phyloP scores from a whole-genome alignment of 2,888 invertebrate genomes.

The Dolichomitus sp. region DNA sequence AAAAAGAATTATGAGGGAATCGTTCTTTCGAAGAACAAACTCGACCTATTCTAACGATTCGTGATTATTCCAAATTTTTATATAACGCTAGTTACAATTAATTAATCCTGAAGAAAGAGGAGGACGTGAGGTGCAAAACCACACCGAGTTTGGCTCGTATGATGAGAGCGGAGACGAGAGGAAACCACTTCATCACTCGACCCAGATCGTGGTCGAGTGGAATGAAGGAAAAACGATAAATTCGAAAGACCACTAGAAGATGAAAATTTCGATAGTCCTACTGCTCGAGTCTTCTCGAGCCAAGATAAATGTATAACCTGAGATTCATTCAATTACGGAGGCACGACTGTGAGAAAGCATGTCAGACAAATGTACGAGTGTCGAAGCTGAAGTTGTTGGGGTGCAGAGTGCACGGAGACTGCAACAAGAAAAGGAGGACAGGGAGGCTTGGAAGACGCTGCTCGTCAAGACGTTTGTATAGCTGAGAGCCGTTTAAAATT shows the following conservation, averaged over 20 bases:
- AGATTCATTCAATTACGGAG: conserved; percentile 7
- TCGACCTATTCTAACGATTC: background rate
- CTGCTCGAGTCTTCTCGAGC: conserved; percentile 5
- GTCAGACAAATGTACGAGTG: conserved; percentile 11
- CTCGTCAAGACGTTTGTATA: conserved; percentile 10
- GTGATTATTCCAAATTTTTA: background rate
- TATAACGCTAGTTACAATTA: conserved; percentile 1
- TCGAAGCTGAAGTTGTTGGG: background rate
- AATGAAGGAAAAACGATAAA: background rate
- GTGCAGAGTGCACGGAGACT: conserved; percentile 24
- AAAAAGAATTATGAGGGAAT: background rate
- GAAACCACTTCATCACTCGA: conserved; percentile 9
- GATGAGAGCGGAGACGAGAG: background rate
- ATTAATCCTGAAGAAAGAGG: background rate
- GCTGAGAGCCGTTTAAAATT: conserved; percentile 21
- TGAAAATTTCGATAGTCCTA: conserved; percentile 26
- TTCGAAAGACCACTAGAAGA: conserved; percentile 5
- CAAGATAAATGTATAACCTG: conserved; percentile 8
- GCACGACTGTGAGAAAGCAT: background rate
- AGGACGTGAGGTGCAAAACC: background rate
- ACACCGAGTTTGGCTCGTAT: background rate
- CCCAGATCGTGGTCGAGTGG: background rate
- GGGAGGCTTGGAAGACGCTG: background rate
- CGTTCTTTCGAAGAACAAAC: background rate
- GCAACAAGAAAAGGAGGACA: conserved; percentile 31